Percentiles rank a stretch among this genome's conserved stretches.
Conservation (phyloP, 2,113 vertebrate genomes). For the Cyanoderma ruficeps region DNA sequence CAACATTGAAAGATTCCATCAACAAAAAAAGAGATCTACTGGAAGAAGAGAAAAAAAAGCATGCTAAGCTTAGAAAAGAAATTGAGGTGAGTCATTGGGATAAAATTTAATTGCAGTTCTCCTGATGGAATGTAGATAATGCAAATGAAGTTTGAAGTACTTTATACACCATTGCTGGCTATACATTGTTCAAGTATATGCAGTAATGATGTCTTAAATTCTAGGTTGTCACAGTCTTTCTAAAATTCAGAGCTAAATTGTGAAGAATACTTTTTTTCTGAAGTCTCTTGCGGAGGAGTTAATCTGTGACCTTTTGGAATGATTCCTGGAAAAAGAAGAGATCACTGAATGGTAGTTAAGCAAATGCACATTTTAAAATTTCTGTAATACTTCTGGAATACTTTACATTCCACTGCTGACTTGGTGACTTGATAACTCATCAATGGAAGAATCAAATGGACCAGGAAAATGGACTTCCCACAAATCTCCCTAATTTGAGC, state of each 20-base stretch:
- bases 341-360: background rate
- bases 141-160: background rate
- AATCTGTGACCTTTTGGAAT: background rate
- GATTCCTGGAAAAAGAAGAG: background rate
- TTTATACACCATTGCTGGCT: background rate
- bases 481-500: background rate
- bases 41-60: constrained; percentile 68
- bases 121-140: background rate
- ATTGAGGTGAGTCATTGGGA: constrained; percentile 71
- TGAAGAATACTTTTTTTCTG: background rate
- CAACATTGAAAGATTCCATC: constrained; percentile 56
- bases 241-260: background rate
- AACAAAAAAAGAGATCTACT: constrained; percentile 56
- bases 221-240: background rate
- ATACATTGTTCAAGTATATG: background rate
- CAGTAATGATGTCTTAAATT: background rate
- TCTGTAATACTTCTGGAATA: background rate
- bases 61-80: constrained; percentile 77
- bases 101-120: background rate
- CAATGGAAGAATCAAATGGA: background rate
- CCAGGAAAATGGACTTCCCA: background rate
- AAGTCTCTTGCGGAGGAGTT: background rate
- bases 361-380: background rate
- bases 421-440: background rate
- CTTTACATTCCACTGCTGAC: background rate